Evolutionary conservation across 2,797 vertebrate species (phyloP).

Genomic region (Gallinago nigripennis): DNA sequence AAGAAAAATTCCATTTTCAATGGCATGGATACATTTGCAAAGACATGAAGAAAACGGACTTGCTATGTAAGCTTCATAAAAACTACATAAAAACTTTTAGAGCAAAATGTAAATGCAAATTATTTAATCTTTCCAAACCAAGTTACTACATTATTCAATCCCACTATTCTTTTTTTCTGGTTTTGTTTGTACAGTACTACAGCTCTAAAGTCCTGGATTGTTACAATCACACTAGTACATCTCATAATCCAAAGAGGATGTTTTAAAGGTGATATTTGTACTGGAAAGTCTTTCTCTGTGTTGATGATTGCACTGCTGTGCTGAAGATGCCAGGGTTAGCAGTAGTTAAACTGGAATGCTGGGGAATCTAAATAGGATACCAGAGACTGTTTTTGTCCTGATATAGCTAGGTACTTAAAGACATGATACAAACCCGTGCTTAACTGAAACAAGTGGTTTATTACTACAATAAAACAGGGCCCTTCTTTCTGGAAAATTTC

Average conservation of each 20-base stretch:
- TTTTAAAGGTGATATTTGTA: neutral
- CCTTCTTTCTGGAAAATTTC: neutral
- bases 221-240: neutral
- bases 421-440: neutral
- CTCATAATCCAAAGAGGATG: neutral
- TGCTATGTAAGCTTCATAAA: neutral
- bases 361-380: neutral
- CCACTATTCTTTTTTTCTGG: neutral
- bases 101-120: neutral
- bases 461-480: neutral
- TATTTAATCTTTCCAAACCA: neutral
- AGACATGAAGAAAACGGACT: neutral
- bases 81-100: neutral
- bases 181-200: neutral
- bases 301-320: neutral
- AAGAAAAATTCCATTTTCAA: slow-evolving; percentile 39
- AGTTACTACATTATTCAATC: neutral
- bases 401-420: neutral
- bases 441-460: neutral
- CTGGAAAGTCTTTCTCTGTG: neutral
- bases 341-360: neutral
- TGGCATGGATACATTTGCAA: neutral
- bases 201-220: neutral
- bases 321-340: neutral
- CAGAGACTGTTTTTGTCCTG: neutral